Conservation (phyloP, 30 jellyfish, hydroid and myxozoan genomes). For the Hydractinia symbiolongicarpus region DNA sequence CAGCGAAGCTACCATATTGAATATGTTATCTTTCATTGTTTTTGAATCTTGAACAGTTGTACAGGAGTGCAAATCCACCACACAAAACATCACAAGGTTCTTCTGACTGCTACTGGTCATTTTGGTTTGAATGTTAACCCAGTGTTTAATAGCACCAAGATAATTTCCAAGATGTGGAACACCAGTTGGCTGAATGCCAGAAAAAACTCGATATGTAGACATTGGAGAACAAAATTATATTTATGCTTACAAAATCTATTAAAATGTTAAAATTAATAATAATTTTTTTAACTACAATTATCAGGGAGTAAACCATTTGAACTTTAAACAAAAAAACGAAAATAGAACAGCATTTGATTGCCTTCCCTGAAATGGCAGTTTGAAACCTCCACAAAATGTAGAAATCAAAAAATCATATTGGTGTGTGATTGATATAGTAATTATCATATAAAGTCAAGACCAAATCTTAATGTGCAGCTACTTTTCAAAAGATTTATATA, state of each 20-base stretch:
- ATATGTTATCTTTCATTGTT: constrained; percentile 28
- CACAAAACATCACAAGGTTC: constrained; percentile 51
- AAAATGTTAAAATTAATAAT: neutral
- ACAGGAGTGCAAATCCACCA: constrained; percentile 72
- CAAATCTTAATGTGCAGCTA: too few relatives aligned
- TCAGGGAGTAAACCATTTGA: too few relatives aligned
- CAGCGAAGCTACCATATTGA: constrained; percentile 50
- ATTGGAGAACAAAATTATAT: neutral
- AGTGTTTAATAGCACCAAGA: constrained; percentile 74
- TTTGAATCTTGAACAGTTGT: constrained; percentile 52
- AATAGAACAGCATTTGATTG: too few relatives aligned
- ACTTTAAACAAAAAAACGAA: too few relatives aligned
- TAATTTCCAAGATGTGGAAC: constrained; percentile 92
- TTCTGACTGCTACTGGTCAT: neutral
- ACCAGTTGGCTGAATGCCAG: constrained; percentile 96
- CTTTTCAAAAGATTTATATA: too few relatives aligned
- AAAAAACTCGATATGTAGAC: constrained; percentile 43
- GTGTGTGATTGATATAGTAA: too few relatives aligned
- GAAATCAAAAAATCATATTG: too few relatives aligned
- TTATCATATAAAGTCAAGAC: too few relatives aligned
- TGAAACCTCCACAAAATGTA: too few relatives aligned
- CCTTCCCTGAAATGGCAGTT: too few relatives aligned
- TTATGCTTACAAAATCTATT: neutral
- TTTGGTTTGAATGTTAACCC: constrained; percentile 56
- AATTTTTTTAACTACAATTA: too few relatives aligned